These are phyloP conservation scores for Pocillopora meandrina DNA, from an alignment of 92 coral and sea anemone genomes.

Conservation along the genomic window DNA sequence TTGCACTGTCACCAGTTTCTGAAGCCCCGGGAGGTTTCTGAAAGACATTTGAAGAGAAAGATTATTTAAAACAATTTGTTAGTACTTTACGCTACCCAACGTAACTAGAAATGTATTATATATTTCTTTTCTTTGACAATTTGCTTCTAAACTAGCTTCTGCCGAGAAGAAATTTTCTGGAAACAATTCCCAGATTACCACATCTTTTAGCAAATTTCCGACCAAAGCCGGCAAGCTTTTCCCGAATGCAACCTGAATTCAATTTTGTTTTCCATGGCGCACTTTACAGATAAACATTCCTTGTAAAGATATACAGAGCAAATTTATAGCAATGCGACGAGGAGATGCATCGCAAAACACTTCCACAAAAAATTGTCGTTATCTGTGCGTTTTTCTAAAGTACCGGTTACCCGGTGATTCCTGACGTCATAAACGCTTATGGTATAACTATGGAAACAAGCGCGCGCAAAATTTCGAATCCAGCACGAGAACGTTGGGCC, in stretches of 20 bases:
- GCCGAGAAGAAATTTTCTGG: no score
- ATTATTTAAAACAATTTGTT: neutral
- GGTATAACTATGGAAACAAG: neutral
- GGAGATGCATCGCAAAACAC: neutral
- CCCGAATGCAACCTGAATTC: no score
- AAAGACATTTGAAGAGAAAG: neutral
- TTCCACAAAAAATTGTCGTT: neutral
- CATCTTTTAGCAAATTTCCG: no score
- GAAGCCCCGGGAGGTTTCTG: conserved; percentile 22
- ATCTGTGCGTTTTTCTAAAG: neutral
- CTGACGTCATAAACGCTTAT: conserved; percentile 1
- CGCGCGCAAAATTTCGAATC: conserved; percentile 1
- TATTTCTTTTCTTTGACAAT: neutral
- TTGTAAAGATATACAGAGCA: no score
- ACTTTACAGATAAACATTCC: no score
- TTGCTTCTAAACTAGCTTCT: neutral
- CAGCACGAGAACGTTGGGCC: neutral
- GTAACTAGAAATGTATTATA: neutral
- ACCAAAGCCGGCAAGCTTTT: no score
- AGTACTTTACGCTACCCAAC: neutral
- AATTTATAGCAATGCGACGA: no score
- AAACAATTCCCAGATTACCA: no score
- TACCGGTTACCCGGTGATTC: neutral
- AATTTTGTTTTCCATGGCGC: no score
- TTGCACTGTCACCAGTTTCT: conserved; percentile 6